Evolutionary conservation across 1,140 invertebrate species (phyloP).

Genomic region (Bombus pyrosoma): DNA sequence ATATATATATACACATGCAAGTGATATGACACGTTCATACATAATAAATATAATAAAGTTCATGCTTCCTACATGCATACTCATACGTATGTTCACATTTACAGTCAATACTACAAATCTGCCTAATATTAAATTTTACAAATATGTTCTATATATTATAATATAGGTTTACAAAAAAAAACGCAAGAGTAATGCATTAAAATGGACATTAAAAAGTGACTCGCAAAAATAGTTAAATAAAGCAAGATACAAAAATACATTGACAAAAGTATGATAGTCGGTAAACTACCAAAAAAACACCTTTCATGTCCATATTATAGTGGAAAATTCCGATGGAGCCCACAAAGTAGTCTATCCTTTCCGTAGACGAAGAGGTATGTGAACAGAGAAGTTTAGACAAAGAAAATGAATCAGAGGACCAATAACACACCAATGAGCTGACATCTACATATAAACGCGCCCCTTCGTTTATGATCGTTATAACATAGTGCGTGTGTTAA

Average conservation of each 20-base stretch:
- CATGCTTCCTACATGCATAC: not conserved
- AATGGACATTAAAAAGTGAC: not conserved
- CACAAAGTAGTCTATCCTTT: constrained; percentile 42
- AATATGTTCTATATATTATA: not conserved
- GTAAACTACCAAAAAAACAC: constrained; percentile 16
- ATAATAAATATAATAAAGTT: not conserved
- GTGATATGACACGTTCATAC: not conserved
- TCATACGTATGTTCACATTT: not conserved
- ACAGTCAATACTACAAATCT: not conserved
- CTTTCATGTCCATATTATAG: constrained; percentile 28
- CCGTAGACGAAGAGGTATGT: constrained; percentile 20
- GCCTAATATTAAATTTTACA: not conserved
- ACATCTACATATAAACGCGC: constrained; percentile 24
- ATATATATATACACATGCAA: not conserved
- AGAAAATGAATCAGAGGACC: constrained; percentile 31
- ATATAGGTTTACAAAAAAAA: not conserved
- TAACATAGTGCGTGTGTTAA: constrained; percentile 39
- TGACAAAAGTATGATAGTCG: not conserved
- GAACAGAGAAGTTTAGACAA: constrained; percentile 13
- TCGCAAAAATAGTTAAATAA: not conserved
- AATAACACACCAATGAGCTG: constrained; percentile 40
- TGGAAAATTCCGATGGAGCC: constrained; percentile 46
- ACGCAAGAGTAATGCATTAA: too few relatives aligned
- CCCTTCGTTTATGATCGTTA: constrained; percentile 8
- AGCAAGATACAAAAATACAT: not conserved